These are phyloP conservation scores for Erebia aethiops DNA, from an alignment of 2,888 invertebrate genomes.

Conservation along the genomic window DNA sequence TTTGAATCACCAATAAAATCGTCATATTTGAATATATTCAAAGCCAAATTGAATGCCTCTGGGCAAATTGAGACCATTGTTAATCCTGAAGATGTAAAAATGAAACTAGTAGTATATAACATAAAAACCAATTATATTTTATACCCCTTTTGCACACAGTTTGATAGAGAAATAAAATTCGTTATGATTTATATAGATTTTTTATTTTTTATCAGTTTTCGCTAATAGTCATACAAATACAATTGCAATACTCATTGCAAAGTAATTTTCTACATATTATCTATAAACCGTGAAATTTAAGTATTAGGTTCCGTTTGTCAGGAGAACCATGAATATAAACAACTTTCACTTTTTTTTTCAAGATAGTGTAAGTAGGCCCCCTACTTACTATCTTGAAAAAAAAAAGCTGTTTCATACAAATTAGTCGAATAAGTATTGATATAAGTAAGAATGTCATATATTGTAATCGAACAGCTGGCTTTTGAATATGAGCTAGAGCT, in stretches of 20 bases:
- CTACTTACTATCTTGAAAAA: slow-evolving; percentile 10
- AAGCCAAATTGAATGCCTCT: slow-evolving; percentile 1
- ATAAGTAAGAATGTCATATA: slow-evolving; percentile 7
- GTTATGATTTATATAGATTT: slow-evolving; percentile 7
- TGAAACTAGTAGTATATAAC: slow-evolving; percentile 25
- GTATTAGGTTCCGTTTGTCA: slow-evolving; percentile 8
- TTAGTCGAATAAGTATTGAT: slow-evolving; percentile 7
- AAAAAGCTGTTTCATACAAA: slow-evolving; percentile 7
- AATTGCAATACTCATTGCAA: slow-evolving; percentile 9
- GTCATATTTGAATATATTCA: slow-evolving; percentile 14
- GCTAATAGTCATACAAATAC: slow-evolving; percentile 9
- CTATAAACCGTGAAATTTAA: slow-evolving; percentile 6
- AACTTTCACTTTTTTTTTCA: slow-evolving; percentile 6
- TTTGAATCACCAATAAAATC: slow-evolving; percentile 8
- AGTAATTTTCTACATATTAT: slow-evolving; percentile 8
- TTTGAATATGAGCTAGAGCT: slow-evolving; percentile 7
- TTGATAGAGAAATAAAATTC: slow-evolving; percentile 3
- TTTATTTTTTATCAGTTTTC: slow-evolving; percentile 9
- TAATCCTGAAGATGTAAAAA: slow-evolving; percentile 22
- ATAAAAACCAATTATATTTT: slow-evolving; percentile 23
- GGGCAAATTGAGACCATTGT: slow-evolving; percentile 2
- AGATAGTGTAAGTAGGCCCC: not conserved
- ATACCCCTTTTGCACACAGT: slow-evolving; percentile 27
- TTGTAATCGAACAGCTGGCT: slow-evolving; percentile 7
- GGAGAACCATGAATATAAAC: slow-evolving; percentile 8